phyloP scores from a whole-genome alignment of 2,888 invertebrate species.

The Opisthograptis luteolata region DNA sequence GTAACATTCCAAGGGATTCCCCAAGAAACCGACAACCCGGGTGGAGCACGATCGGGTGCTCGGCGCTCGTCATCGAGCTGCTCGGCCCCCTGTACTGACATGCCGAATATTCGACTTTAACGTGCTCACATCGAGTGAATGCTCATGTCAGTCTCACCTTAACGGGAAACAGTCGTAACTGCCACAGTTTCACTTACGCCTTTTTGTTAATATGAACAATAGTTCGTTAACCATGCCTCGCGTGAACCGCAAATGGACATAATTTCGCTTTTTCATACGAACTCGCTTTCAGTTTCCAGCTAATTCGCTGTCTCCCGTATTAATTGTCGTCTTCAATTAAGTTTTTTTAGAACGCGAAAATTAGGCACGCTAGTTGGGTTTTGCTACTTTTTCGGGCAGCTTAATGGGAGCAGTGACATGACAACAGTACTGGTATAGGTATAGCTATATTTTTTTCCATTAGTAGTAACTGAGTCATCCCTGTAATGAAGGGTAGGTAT shows the following conservation, averaged over 20 bases:
- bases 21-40: too few species aligned
- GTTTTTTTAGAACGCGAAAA: slow-evolving; percentile 40
- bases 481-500: too few species aligned
- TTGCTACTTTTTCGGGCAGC: slow-evolving; percentile 28
- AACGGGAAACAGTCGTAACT: not conserved
- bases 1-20: too few species aligned
- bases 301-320: slow-evolving; percentile 42
- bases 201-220: slow-evolving; percentile 20
- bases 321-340: slow-evolving; percentile 43
- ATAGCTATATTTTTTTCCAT: too few species aligned
- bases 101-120: too few species aligned
- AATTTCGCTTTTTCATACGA: slow-evolving; percentile 33
- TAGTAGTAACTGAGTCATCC: too few species aligned
- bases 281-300: slow-evolving; percentile 42
- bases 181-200: slow-evolving; percentile 5
- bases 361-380: slow-evolving; percentile 36
- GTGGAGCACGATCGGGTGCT: too few species aligned
- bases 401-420: not conserved
- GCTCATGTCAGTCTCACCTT: too few species aligned
- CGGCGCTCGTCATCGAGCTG: too few species aligned
- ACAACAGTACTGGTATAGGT: too few species aligned
- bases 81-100: too few species aligned
- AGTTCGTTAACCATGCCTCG: slow-evolving; percentile 32
- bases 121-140: too few species aligned
- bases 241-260: slow-evolving; percentile 43